A percentile compares a stretch with the other conserved stretches of the same genome.
These are phyloP conservation scores for Daktulosphaira vitifoliae DNA, from an alignment of 1,140 invertebrate species.

Conservation along the genomic window DNA sequence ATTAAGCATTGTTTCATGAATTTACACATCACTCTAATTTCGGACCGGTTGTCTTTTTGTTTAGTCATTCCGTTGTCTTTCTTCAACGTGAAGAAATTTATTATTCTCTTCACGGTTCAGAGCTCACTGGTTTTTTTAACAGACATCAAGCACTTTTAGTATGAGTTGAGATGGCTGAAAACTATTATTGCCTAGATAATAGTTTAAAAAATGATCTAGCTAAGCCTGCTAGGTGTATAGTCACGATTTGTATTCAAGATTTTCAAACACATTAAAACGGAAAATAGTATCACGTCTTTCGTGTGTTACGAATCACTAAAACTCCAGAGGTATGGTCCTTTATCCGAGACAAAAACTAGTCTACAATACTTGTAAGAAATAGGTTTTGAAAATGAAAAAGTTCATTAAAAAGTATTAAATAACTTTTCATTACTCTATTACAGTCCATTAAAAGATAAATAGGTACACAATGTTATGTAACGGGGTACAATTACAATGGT, in stretches of 20 bases:
- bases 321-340: background rate
- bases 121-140: slow-evolving; percentile 9
- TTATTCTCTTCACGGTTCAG: slow-evolving; percentile 19
- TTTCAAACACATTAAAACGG: background rate
- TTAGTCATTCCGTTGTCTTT: slow-evolving; percentile 1
- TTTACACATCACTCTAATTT: slow-evolving; percentile 2
- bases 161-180: too few relatives aligned
- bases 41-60: background rate
- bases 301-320: slow-evolving; percentile 20
- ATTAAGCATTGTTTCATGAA: slow-evolving; percentile 9
- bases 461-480: too few relatives aligned
- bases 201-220: background rate
- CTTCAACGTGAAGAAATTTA: background rate
- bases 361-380: background rate
- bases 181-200: background rate
- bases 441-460: too few relatives aligned
- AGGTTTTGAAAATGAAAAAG: too few relatives aligned
- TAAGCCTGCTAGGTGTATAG: background rate
- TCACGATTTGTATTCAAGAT: slow-evolving; percentile 19
- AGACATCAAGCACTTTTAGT: too few relatives aligned
- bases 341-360: background rate
- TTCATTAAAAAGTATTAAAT: too few relatives aligned
- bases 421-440: too few relatives aligned
- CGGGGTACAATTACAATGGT: too few relatives aligned
- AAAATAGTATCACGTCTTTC: slow-evolving; percentile 32